Evolutionary conservation across 2,113 vertebrate species (phyloP).

Genomic region (Neoarius graeffei): DNA sequence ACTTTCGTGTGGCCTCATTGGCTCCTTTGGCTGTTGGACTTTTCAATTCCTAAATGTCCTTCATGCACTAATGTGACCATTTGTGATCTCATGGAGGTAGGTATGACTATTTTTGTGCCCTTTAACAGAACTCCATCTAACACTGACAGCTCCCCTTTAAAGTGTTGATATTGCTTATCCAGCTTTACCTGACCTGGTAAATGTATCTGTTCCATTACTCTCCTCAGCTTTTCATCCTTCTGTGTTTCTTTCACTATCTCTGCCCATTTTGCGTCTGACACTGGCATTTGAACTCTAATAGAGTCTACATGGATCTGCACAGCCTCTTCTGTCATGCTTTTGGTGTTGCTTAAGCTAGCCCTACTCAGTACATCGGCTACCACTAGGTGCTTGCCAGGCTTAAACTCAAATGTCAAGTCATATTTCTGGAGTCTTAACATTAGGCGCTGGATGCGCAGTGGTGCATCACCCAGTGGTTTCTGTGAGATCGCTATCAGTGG

Average conservation of each 20-base stretch:
- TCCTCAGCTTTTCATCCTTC: constrained; percentile 10
- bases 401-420: too few relatives aligned
- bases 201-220: constrained; percentile 23
- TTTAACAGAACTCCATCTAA: not conserved
- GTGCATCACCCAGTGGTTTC: too few relatives aligned
- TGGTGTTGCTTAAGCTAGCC: too few relatives aligned
- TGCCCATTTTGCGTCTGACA: constrained; percentile 28
- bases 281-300: constrained; percentile 22
- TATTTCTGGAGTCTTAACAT: too few relatives aligned
- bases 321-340: too few relatives aligned
- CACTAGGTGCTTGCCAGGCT: too few relatives aligned
- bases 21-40: not conserved
- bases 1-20: too few relatives aligned
- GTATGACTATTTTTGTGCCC: constrained; percentile 17
- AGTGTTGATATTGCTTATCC: constrained; percentile 23
- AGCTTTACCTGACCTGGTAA: not conserved
- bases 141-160: too few relatives aligned
- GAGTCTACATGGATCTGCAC: constrained; percentile 34
- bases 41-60: not conserved
- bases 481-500: too few relatives aligned
- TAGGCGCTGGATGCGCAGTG: too few relatives aligned
- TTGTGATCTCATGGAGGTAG: constrained; percentile 22
- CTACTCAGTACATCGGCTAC: too few relatives aligned
- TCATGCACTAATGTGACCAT: constrained; percentile 11
- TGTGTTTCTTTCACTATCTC: constrained; percentile 21